Evolutionary conservation across 2,888 invertebrate genomes (phyloP).

Genomic region (Polydrusus cervinus): DNA sequence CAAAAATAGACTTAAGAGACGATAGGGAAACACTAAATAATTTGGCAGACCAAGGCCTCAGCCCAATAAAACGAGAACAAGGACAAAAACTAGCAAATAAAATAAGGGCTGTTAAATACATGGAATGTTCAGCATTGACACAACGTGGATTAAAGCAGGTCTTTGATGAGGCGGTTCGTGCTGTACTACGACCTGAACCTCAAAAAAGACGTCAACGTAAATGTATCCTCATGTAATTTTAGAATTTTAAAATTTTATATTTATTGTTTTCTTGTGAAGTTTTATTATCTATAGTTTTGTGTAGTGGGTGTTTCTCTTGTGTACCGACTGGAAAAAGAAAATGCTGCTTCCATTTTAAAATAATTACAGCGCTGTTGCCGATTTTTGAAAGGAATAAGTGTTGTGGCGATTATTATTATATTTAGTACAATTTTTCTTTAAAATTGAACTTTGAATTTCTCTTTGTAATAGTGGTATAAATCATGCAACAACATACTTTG

Average conservation of each 20-base stretch:
- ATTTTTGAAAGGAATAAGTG: too few relatives aligned
- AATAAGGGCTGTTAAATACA: slow-evolving; percentile 98
- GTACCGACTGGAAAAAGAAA: background rate
- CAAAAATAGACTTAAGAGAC: slow-evolving; percentile 98
- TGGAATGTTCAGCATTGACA: slow-evolving; percentile 99
- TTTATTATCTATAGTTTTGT: slow-evolving; percentile 15
- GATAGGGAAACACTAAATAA: slow-evolving; percentile 95
- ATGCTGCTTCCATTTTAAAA: too few relatives aligned
- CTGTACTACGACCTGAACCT: slow-evolving; percentile 97
- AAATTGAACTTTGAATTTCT: too few relatives aligned
- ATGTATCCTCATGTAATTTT: slow-evolving; percentile 75
- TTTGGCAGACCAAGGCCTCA: slow-evolving; percentile 94
- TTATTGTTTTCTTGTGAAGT: slow-evolving; percentile 20
- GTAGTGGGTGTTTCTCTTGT: slow-evolving; percentile 18
- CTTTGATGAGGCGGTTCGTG: slow-evolving; percentile 98
- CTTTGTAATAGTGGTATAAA: too few relatives aligned
- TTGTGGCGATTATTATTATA: too few relatives aligned
- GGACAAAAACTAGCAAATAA: slow-evolving; percentile 99
- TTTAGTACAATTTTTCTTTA: too few relatives aligned
- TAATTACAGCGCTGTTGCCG: too few relatives aligned
- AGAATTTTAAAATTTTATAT: slow-evolving; percentile 60
- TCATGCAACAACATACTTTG: too few relatives aligned
- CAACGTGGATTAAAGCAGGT: slow-evolving; percentile 98
- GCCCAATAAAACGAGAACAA: slow-evolving; percentile 97
- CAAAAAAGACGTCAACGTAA: slow-evolving; percentile 95